Evolutionary conservation across 2,888 invertebrate species (phyloP), one percentile per base, ranked within the genome.

Genomic region (Stegana nigrithorax): DNA sequence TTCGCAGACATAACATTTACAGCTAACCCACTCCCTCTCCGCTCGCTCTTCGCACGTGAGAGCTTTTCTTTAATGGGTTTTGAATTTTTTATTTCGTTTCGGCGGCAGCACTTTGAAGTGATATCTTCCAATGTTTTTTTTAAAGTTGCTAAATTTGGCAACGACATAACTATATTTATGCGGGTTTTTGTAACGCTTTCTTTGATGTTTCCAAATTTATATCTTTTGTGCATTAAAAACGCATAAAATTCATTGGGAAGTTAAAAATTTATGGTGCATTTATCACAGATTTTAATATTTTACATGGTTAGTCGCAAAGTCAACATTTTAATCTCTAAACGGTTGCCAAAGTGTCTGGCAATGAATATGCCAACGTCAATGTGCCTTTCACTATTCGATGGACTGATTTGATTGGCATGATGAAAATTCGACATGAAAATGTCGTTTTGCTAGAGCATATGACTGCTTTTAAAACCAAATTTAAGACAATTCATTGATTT

Each of bases 301-400:
- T 39, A 6, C 14, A n/a, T 39, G 39, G 17, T 39, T 6, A 14
- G 39, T 10, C 17, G 39, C 39, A 14, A n/a, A n/a, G n/a, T n/a
- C n/a, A n/a, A n/a, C n/a, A n/a, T n/a, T n/a, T n/a, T n/a, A n/a
- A n/a, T n/a, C n/a, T n/a, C n/a, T n/a, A n/a, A n/a, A n/a, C 2
- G 39, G 53, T 23, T 32, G 53, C 53, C 53, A 55, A 55, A 36
- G 12, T 55, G 23, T 55, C 53, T 55, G 53, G 53, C 53, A 55
- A 55, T 53, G 53, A 32, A 17, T 32, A 32, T 53, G 19, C 4
- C 21, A 17, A 32, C 21, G 23, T 55, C 36, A 36, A 29, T 29
- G 29, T 55, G 19, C 32, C 51, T 53, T 53, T 53, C 51, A 53
- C 29, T 10, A 29, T 14, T 53, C 6, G 4, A 4, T 51, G 12